Conservation (phyloP, 1,140 invertebrate genomes). For the Agraylea sexmaculata region DNA sequence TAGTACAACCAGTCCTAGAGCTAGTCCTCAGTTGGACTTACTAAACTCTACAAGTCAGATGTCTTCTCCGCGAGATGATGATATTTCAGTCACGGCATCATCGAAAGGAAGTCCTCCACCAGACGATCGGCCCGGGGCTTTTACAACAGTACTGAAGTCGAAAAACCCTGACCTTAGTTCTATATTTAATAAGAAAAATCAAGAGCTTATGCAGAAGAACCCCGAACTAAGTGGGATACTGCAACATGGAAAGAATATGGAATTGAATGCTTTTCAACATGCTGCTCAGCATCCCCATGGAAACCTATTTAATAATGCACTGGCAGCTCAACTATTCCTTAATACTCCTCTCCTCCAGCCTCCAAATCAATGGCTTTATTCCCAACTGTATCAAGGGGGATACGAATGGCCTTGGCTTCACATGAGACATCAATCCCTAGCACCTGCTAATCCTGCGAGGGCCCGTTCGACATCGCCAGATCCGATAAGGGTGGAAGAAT, state of each 20-base stretch:
- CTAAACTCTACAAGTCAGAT: slow-evolving; percentile 34
- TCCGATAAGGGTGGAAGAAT: slow-evolving; percentile 20
- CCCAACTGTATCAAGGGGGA: slow-evolving; percentile 48
- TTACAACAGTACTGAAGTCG: slow-evolving; percentile 37
- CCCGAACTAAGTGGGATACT: slow-evolving; percentile 17
- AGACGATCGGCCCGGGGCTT: slow-evolving; percentile 38
- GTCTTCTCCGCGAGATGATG: slow-evolving; percentile 45
- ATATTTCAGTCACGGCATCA: slow-evolving; percentile 57
- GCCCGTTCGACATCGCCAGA: slow-evolving; percentile 27
- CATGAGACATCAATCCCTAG: slow-evolving; percentile 35
- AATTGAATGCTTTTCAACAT: slow-evolving; percentile 33
- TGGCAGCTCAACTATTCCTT: slow-evolving; percentile 56
- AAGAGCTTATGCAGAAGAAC: slow-evolving; percentile 20
- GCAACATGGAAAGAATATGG: slow-evolving; percentile 20
- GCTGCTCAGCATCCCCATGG: slow-evolving; percentile 32
- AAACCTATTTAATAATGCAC: slow-evolving; percentile 50
- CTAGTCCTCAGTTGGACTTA: slow-evolving; percentile 29
- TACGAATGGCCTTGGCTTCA: slow-evolving; percentile 50
- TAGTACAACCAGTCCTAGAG: slow-evolving; percentile 53
- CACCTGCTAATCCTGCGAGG: slow-evolving; percentile 34
- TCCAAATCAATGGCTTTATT: slow-evolving; percentile 61
- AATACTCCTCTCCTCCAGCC: slow-evolving; percentile 58
- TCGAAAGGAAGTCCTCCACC: slow-evolving; percentile 31
- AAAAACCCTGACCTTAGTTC: slow-evolving; percentile 26
- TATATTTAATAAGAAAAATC: slow-evolving; percentile 18